Base-by-base conservation (phyloP, 2,888 invertebrate genomes). In the Pyralis farinalis region DNA sequence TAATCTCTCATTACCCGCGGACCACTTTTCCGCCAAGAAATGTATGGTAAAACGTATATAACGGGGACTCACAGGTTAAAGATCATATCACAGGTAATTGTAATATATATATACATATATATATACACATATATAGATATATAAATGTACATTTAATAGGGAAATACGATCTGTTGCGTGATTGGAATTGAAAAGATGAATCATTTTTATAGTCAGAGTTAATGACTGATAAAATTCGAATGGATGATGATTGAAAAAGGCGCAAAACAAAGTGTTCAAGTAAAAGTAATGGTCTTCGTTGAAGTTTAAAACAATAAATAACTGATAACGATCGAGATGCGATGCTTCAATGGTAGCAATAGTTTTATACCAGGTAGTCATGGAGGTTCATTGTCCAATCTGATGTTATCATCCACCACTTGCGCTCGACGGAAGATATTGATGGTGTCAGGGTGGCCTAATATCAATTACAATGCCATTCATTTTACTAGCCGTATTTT, bases 311-410 rank as follows among this genome's bases (percentile, higher is more conserved):
- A 46, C 39, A 45, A 44, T 49, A 49, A 49, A 49, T 44, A 46
- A 44, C 37, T 42, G 49, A 44, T 44, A 46, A 30, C 11, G 34
- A 46, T 49, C 45, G 36, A 36, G 34, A 40, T 37, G 36, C 36
- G 29, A 29, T 37, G 46, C 56, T 53, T 58, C 55, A 50, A 59
- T 55, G 48, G 44, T 40, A 39, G 44, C 41, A 40, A 51, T 47
- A 51, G 53, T 54, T 52, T 43, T 49, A 45, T 46, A 36, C 45
- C 49, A 46, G 45, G 49, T 61, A 53, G 40, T 49, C 48, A 54
- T 47, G 56, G 56, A 58, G 42, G 53, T 53, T 54, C 58, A 58
- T 64, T 63, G 63, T 64, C 49, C 62, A 51, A 53, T 46, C 47
- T 42, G 44, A 39, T 44, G 63, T 62, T 67, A 66, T 43, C 49